These are phyloP conservation scores for Teleogryllus occipitalis DNA, from an alignment of 1,140 invertebrate genomes.

Conservation along the genomic window DNA sequence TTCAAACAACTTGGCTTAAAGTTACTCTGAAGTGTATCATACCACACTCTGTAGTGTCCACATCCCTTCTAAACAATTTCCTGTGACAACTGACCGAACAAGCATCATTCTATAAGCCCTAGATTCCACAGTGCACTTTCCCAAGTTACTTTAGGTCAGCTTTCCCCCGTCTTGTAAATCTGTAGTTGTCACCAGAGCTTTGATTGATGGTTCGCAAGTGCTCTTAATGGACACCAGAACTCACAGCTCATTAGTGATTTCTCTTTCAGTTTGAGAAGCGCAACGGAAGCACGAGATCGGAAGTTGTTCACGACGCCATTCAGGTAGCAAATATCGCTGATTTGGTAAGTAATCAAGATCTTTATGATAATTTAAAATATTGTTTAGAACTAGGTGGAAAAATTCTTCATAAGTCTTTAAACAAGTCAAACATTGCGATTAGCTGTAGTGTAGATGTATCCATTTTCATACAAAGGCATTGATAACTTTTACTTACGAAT, in stretches of 20 bases:
- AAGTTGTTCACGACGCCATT: slow-evolving; percentile 89
- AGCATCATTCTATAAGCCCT: too few species aligned
- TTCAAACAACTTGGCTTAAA: too few species aligned
- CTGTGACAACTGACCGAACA: too few species aligned
- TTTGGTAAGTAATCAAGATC: slow-evolving; percentile 58
- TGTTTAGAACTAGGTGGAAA: background rate
- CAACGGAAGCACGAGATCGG: slow-evolving; percentile 77
- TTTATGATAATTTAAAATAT: background rate
- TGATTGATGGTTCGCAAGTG: background rate
- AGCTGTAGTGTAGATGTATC: too few species aligned
- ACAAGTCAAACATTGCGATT: too few species aligned
- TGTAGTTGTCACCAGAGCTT: background rate
- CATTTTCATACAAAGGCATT: background rate
- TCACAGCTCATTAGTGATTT: background rate
- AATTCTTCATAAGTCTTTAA: too few species aligned
- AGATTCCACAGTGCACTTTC: too few species aligned
- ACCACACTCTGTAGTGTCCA: too few species aligned
- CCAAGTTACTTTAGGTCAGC: too few species aligned
- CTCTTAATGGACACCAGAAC: background rate
- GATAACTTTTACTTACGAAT: too few species aligned
- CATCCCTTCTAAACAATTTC: too few species aligned
- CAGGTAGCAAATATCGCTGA: slow-evolving; percentile 95
- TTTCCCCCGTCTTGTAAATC: background rate
- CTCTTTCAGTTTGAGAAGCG: slow-evolving; percentile 69
- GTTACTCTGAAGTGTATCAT: too few species aligned